These are phyloP conservation scores for Pteronura brasiliensis DNA, from an alignment of 2,113 vertebrate genomes.

Conservation along the genomic window DNA sequence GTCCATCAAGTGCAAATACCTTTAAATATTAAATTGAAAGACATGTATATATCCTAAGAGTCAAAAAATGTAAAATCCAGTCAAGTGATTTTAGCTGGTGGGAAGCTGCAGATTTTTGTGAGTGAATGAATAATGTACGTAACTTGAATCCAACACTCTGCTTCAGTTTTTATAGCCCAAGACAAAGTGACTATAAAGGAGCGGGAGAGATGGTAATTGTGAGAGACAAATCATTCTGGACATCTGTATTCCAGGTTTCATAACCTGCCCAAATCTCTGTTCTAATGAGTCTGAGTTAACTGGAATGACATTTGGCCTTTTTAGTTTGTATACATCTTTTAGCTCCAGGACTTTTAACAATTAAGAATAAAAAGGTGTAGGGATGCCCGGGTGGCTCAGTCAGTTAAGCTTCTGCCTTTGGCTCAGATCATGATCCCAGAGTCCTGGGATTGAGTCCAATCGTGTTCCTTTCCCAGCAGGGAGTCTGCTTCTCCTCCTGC, in stretches of 20 bases:
- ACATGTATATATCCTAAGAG: neutral
- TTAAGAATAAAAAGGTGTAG: neutral
- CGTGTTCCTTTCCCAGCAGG: no score
- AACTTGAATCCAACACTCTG: neutral
- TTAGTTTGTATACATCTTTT: neutral
- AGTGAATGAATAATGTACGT: neutral
- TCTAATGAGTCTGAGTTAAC: neutral
- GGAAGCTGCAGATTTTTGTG: neutral
- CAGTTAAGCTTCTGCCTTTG: no score
- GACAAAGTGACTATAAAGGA: neutral
- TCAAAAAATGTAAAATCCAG: neutral
- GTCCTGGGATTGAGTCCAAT: no score
- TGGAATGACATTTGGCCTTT: neutral
- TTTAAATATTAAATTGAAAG: neutral
- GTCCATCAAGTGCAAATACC: neutral
- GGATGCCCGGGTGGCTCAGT: no score
- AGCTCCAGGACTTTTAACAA: neutral
- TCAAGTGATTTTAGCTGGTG: neutral
- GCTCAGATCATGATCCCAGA: no score
- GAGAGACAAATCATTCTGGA: neutral
- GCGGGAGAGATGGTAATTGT: neutral
- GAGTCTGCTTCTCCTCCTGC: no score
- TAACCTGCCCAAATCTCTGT: neutral
- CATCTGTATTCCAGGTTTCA: neutral
- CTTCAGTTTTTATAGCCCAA: constrained; percentile 8